A percentile compares a stretch with the other conserved stretches of the same genome.
These are phyloP conservation scores for Drosophila parvula DNA, from an alignment of 1,140 invertebrate species.

Conservation along the genomic window DNA sequence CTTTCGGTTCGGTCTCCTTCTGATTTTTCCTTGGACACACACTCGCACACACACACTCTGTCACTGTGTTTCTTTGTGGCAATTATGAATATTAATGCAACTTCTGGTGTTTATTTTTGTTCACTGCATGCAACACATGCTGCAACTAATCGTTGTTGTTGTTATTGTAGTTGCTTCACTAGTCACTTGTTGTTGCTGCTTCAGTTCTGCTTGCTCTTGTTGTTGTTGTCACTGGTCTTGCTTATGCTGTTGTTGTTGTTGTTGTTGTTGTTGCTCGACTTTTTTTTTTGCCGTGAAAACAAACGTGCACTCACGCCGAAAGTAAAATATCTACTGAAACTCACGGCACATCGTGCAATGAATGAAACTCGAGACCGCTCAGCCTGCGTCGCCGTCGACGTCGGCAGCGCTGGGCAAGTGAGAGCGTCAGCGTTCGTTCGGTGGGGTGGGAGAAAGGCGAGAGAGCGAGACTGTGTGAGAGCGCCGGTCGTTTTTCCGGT, in stretches of 20 bases:
- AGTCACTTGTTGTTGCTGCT: constrained; percentile 43
- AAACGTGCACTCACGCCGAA: constrained; percentile 80
- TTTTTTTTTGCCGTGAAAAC: constrained; percentile 43
- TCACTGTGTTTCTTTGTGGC: constrained; percentile 13
- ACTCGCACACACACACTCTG: background rate
- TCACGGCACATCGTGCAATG: constrained; percentile 62
- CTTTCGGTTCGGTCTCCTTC: constrained; percentile 33
- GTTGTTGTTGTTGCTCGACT: constrained; percentile 26
- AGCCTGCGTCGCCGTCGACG: constrained; percentile 34
- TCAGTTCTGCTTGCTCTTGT: constrained; percentile 33
- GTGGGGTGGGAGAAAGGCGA: constrained; percentile 21
- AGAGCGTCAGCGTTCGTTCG: constrained; percentile 6
- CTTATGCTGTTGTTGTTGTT: constrained; percentile 30
- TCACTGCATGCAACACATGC: constrained; percentile 68
- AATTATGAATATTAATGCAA: constrained; percentile 24
- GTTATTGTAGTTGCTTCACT: constrained; percentile 16
- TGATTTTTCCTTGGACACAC: background rate
- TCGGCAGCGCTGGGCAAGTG: constrained; percentile 9
- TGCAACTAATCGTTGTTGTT: constrained; percentile 29
- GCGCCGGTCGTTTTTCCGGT: constrained; percentile 54
- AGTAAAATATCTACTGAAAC: constrained; percentile 68
- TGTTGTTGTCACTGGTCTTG: constrained; percentile 46
- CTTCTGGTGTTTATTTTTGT: constrained; percentile 45
- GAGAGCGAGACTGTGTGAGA: constrained; percentile 25
- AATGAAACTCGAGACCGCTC: constrained; percentile 75